Evolutionary conservation across 2,797 vertebrate species (phyloP).

Genomic region (Malacoctenus gilli): DNA sequence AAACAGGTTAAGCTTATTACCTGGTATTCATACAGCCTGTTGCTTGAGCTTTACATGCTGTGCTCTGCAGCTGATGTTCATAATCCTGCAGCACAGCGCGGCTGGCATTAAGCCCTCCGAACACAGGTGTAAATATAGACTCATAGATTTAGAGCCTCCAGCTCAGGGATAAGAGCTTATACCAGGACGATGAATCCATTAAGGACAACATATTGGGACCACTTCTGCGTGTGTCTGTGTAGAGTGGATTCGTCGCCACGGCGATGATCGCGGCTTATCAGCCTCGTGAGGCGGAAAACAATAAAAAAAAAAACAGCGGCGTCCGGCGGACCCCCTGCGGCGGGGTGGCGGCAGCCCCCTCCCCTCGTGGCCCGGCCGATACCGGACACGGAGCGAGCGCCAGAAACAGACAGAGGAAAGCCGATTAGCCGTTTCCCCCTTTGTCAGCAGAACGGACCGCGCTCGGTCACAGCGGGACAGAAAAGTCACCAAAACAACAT

Average conservation of each 20-base stretch:
- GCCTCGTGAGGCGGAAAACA: too few relatives aligned
- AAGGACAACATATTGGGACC: background rate
- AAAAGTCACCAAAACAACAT: constrained; percentile 38
- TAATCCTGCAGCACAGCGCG: constrained; percentile 58
- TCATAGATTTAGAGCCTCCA: constrained; percentile 41
- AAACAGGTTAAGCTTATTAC: constrained; percentile 68
- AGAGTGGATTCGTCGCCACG: too few relatives aligned
- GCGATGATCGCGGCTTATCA: too few relatives aligned
- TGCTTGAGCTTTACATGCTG: constrained; percentile 38
- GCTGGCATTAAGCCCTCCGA: constrained; percentile 51
- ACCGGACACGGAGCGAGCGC: constrained; percentile 21
- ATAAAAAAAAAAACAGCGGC: constrained; percentile 10
- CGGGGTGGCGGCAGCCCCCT: too few relatives aligned
- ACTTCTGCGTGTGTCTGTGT: background rate
- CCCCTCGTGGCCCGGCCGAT: constrained; percentile 5
- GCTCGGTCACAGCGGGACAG: constrained; percentile 37
- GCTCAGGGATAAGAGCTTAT: constrained; percentile 32
- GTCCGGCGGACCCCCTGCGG: constrained; percentile 5
- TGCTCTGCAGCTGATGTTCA: constrained; percentile 23
- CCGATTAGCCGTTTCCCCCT: constrained; percentile 61
- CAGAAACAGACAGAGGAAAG: constrained; percentile 54
- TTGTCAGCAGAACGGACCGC: constrained; percentile 57
- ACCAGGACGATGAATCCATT: constrained; percentile 1
- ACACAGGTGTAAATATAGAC: constrained; percentile 67
- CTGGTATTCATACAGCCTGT: constrained; percentile 51